These are phyloP conservation scores for Cygnus atratus DNA, from an alignment of 2,113 vertebrate species.

Conservation along the genomic window DNA sequence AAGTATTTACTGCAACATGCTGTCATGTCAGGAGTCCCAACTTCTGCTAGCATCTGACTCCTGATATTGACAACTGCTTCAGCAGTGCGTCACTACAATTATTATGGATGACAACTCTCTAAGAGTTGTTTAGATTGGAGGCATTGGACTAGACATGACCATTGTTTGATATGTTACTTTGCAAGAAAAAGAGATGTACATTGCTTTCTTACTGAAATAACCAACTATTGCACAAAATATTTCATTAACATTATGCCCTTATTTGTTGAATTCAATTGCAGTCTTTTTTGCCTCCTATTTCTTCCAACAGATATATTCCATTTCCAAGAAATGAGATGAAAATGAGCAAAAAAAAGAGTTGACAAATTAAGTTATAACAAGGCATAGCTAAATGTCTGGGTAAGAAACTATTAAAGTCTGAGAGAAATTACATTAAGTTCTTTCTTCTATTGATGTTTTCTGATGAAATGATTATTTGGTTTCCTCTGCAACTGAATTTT, in stretches of 20 bases:
- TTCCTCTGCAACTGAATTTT: neutral
- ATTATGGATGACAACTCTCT: neutral
- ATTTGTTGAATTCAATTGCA: slow-evolving; percentile 26
- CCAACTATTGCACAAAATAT: neutral
- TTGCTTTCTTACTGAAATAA: neutral
- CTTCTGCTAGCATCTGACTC: neutral
- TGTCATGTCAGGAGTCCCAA: neutral
- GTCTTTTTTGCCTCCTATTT: neutral
- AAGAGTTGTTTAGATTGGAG: slow-evolving; percentile 24
- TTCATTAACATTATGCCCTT: slow-evolving; percentile 26
- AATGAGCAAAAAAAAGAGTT: neutral
- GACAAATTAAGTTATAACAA: neutral
- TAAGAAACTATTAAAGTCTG: neutral
- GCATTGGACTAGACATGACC: neutral
- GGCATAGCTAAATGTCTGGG: neutral
- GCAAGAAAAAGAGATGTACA: neutral
- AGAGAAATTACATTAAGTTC: neutral
- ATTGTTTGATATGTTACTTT: neutral
- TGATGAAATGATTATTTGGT: neutral
- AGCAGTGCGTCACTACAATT: neutral
- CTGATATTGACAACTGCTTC: neutral
- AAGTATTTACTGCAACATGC: neutral
- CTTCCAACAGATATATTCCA: neutral
- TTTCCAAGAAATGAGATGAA: neutral
- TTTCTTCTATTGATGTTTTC: neutral